phyloP scores from a whole-genome alignment of 2,113 vertebrate species.

The Apodemus sylvaticus region DNA sequence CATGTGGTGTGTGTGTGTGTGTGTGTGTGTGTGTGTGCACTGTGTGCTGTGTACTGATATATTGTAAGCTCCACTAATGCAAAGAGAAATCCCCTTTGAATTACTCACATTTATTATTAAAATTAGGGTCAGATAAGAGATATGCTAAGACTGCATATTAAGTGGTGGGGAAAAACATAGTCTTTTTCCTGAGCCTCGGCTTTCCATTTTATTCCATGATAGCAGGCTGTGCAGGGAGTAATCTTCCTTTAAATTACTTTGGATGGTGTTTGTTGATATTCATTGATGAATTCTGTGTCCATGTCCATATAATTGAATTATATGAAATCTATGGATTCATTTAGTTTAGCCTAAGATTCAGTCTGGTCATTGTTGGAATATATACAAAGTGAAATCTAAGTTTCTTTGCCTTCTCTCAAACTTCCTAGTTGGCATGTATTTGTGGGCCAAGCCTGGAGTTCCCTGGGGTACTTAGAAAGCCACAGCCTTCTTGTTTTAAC shows the following conservation, averaged over 20 bases:
- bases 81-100: not conserved
- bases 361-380: not conserved
- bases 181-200: too few species aligned
- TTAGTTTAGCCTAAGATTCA: not conserved
- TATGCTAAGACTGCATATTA: not conserved
- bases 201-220: conserved; percentile 23
- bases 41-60: not conserved
- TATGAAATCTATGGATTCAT: not conserved
- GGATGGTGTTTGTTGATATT: not conserved
- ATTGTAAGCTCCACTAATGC: not conserved
- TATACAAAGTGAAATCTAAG: not conserved
- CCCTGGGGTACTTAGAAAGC: not conserved
- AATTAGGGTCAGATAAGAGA: conserved; percentile 6
- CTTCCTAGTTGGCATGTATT: too few species aligned
- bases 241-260: not conserved
- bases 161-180: too few species aligned
- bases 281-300: not conserved
- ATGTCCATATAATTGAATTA: not conserved
- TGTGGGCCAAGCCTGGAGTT: not conserved
- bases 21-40: not conserved
- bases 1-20: not conserved
- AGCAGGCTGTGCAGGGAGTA: not conserved
- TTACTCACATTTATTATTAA: conserved; percentile 1
- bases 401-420: too few species aligned
- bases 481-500: not conserved